These are phyloP conservation scores for Achatina immaculata DNA, from an alignment of 1,140 invertebrate species.

Conservation along the genomic window DNA sequence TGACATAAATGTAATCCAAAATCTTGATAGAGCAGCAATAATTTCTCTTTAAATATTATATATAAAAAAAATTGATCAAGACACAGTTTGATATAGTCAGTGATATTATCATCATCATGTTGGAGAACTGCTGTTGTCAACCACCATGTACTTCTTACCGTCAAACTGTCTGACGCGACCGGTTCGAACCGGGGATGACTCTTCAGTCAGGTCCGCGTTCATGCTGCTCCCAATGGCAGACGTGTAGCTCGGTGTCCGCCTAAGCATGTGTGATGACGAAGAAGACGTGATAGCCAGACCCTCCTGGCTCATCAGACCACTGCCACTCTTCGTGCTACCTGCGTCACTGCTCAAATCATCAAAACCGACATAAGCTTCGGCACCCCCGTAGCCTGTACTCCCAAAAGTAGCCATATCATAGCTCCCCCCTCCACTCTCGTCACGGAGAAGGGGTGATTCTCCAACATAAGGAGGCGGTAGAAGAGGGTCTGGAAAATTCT, in stretches of 20 bases:
- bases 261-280: slow-evolving; percentile 36
- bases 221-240: slow-evolving; percentile 50
- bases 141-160: slow-evolving; percentile 43
- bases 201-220: slow-evolving; percentile 3
- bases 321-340: not conserved
- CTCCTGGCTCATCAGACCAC: slow-evolving; percentile 21
- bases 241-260: slow-evolving; percentile 59
- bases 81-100: no score
- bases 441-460: slow-evolving; percentile 12
- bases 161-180: slow-evolving; percentile 47
- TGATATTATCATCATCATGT: not conserved
- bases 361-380: slow-evolving; percentile 14
- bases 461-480: slow-evolving; percentile 10
- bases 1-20: no score
- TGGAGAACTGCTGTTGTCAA: not conserved
- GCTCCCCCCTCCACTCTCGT: not conserved
- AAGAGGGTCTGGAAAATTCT: not conserved
- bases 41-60: no score
- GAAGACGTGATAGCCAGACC: not conserved
- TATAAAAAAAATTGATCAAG: no score
- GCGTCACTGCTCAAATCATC: slow-evolving; percentile 16
- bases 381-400: not conserved
- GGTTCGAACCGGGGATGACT: slow-evolving; percentile 1
- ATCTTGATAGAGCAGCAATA: no score
- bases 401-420: not conserved